Evolutionary conservation across 2,797 vertebrate species (phyloP), one percentile per base, ranked within the genome.

Genomic region (Pseudochromis fuscus): DNA sequence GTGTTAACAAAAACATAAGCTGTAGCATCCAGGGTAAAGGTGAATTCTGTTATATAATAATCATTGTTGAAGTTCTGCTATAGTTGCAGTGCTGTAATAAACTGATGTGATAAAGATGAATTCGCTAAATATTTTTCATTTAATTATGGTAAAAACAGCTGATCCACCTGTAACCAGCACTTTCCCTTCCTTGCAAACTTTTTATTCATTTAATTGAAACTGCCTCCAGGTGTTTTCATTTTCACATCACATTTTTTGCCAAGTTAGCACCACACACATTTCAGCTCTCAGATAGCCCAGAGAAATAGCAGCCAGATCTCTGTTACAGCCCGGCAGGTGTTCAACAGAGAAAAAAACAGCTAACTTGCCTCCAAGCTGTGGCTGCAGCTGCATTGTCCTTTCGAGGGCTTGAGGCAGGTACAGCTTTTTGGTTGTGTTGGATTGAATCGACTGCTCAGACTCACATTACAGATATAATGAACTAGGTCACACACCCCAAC

Each of bases 291-390:
- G 44, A 58, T 30, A 37, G 73, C 50, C 45, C 42, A 40, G 66
- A 75, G 73, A 71, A 44, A 27, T 44, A 27, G 59, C 23, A 46
- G 67, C 49, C 61, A 65, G 33, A 59, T 57, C 72, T 2, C 52
- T 68, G 57, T n/a, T 68, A 46, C 68, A 37, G 64, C 58, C 56
- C 81, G 60, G 78, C 86, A 85, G 89, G 77, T 85, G 82, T 81
- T 85, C 75, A 44, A 60, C 76, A n/a, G n/a, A n/a, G n/a, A n/a
- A n/a, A n/a, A 67, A 82, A 66, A 63, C 50, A 76, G 60, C 67
- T 51, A 67, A 74, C 72, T 31, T 60, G 30, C 53, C 62, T 76
- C 48, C 63, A 70, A 87, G 80, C 82, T 87, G 84, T 55, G 50
- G 45, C 79, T 70, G 76, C 79, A 85, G 72, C 70, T 83, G 75